Evolutionary conservation across 2,888 invertebrate species (phyloP), one percentile per base, ranked within the genome.

Genomic region (Ennomos erosarius): DNA sequence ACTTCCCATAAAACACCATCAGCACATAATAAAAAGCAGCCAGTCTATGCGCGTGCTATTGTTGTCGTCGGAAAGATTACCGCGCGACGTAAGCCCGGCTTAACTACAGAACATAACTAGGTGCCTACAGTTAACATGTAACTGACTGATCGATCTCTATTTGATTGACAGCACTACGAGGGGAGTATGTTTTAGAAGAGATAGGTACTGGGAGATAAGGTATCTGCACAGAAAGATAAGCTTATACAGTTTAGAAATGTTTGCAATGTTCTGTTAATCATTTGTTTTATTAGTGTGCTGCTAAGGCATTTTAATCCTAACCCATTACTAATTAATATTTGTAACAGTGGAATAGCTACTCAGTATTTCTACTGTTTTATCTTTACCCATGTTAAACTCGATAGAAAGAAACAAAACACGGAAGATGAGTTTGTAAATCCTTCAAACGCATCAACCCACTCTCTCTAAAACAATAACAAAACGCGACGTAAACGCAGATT

Each of bases 41-140:
- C 43, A 33, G 43, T 34, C 55, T 36, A 71, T 62, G 79, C 75
- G 79, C 86, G 86, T 87, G 87, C 79, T 71, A 48, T 69, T 73
- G 71, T 74, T 79, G 79, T 78, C 74, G 79, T 67, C 73, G 68
- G 69, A 74, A 82, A 85, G 88, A 84, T 87, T 86, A 86, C 73
- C 75, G 70, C 70, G 68, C 71, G 71, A 69, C 67, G 76, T 80
- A 78, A 84, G 74, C 77, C 75, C 69, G 68, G 84, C 78, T 86
- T 83, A 85, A 75, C 78, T 75, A 74, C 81, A 26, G 26, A 26
- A 26, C 26, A 26, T 26, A 26, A 26, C 1, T 16, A 16, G 16
- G 16, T 16, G 3, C 16, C 16, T 26, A 26, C 80, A 42, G 16
- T 42, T 16, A 16, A 42, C 42, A 16, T 50, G 46, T 40, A 46